These are phyloP conservation scores for Corvus moneduloides DNA, from an alignment of 2,113 vertebrate species.

Conservation along the genomic window DNA sequence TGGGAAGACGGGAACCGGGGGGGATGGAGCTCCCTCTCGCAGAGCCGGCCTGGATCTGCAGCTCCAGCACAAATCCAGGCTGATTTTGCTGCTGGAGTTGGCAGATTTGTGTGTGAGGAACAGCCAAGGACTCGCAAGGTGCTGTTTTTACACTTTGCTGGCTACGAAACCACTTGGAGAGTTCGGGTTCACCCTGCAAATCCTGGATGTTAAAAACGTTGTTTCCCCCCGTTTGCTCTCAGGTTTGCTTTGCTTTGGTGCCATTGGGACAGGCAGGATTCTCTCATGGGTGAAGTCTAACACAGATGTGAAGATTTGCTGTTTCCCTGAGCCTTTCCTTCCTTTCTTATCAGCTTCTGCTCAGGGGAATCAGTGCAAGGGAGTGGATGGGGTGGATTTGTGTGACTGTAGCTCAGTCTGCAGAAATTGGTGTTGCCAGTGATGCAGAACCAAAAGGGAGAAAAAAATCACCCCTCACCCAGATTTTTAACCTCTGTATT, in stretches of 20 bases:
- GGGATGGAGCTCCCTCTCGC: not conserved
- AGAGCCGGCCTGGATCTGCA: not conserved
- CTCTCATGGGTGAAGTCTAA: not conserved
- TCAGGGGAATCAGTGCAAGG: not conserved
- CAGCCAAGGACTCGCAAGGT: not conserved
- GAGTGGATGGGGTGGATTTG: not conserved
- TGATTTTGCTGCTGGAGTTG: not conserved
- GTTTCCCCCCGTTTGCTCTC: not conserved
- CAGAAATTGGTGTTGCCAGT: not conserved
- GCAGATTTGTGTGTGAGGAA: accelerated
- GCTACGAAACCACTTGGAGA: not conserved
- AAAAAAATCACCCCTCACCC: not conserved
- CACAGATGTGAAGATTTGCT: not conserved
- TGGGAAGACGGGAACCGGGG: not conserved
- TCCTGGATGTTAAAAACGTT: accelerated
- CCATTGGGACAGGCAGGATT: not conserved
- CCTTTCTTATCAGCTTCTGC: not conserved
- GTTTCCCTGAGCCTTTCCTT: not conserved
- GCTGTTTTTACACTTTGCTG: not conserved
- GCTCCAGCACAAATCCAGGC: not conserved
- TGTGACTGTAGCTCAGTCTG: not conserved
- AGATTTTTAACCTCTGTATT: not conserved
- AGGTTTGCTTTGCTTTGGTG: not conserved
- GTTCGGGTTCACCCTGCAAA: not conserved
- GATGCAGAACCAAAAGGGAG: not conserved